Percentiles rank a stretch among this genome's conserved stretches.
phyloP scores from a whole-genome alignment of 2,113 vertebrate species.

The Epinephelus moara region DNA sequence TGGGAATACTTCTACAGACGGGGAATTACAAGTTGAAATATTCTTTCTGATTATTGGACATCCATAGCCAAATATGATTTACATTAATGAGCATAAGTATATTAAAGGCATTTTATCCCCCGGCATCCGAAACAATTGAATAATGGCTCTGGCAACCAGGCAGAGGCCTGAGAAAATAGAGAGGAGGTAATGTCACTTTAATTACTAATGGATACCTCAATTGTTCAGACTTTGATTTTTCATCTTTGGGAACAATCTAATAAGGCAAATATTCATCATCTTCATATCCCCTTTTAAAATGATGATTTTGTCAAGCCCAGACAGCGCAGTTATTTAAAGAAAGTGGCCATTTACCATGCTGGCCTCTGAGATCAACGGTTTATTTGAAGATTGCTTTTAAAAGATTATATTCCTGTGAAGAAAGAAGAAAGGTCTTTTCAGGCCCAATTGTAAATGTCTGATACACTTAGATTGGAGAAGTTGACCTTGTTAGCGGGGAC shows the following conservation, averaged over 20 bases:
- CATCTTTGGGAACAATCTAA: constrained; percentile 82
- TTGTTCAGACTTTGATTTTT: constrained; percentile 85
- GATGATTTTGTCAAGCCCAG: constrained; percentile 75
- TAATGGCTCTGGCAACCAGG: constrained; percentile 82
- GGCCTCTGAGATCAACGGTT: constrained; percentile 70
- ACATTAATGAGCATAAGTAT: constrained; percentile 90
- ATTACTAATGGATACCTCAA: constrained; percentile 86
- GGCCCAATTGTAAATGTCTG: constrained; percentile 59
- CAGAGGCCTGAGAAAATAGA: constrained; percentile 68
- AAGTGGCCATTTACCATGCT: constrained; percentile 73
- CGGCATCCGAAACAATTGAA: constrained; percentile 85
- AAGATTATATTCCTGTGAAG: constrained; percentile 56
- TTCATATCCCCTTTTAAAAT: constrained; percentile 78
- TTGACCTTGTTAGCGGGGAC: constrained; percentile 66
- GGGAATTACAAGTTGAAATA: constrained; percentile 86
- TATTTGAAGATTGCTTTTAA: constrained; percentile 81
- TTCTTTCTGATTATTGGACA: constrained; percentile 90
- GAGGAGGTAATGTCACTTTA: constrained; percentile 84
- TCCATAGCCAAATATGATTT: constrained; percentile 90
- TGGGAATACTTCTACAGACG: constrained; percentile 82
- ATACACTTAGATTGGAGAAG: constrained; percentile 52
- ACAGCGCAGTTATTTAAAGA: constrained; percentile 73
- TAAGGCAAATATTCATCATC: constrained; percentile 86
- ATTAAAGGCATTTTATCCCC: constrained; percentile 88
- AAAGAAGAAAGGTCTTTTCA: constrained; percentile 66